Evolutionary conservation across 1,140 invertebrate species (phyloP).

Genomic region (Bathynomus jamesi): DNA sequence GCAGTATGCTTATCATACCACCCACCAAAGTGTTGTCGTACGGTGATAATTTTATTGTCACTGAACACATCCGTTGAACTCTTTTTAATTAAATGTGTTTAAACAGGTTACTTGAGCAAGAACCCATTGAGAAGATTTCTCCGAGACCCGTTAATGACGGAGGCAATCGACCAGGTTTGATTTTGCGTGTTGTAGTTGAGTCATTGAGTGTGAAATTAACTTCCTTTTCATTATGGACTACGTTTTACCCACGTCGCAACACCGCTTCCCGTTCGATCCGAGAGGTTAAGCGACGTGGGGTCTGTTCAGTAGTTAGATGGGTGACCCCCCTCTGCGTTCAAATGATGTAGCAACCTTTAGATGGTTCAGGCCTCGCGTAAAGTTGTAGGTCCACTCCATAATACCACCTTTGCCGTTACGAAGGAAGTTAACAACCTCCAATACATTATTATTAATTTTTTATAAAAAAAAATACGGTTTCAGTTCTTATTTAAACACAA

Average conservation of each 20-base stretch:
- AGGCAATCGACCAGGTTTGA: background rate
- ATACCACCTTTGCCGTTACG: too few species aligned
- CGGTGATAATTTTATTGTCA: too few species aligned
- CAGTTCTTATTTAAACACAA: too few species aligned
- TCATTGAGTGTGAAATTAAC: background rate
- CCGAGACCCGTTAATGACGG: background rate
- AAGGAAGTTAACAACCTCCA: too few species aligned
- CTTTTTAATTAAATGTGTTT: too few species aligned
- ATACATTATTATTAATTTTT: too few species aligned
- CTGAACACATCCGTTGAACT: too few species aligned
- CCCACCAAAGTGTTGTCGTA: too few species aligned
- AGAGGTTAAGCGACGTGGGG: background rate
- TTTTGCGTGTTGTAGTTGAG: background rate
- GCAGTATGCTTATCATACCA: too few species aligned
- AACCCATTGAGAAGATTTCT: background rate
- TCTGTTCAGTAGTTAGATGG: background rate
- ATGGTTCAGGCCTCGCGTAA: too few species aligned
- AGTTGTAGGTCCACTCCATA: too few species aligned
- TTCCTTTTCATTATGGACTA: background rate
- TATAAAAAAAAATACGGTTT: too few species aligned
- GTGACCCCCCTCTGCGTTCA: background rate
- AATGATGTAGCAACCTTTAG: background rate
- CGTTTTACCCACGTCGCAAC: background rate
- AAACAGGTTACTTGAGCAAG: background rate
- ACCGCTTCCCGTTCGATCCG: background rate